phyloP scores from a whole-genome alignment of 2,888 invertebrate genomes.

The Tortrix viridana region DNA sequence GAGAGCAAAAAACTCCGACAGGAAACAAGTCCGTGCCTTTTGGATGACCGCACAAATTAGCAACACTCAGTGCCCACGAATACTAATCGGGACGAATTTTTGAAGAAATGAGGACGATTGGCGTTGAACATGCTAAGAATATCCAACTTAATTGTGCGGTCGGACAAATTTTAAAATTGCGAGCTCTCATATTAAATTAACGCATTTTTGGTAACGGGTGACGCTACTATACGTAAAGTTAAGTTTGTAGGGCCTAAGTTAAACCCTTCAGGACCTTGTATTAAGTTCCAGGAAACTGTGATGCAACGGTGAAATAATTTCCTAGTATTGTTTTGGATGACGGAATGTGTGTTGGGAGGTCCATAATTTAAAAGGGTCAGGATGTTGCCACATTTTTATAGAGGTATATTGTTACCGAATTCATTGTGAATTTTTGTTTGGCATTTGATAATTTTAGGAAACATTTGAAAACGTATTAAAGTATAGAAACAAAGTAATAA shows the following conservation, averaged over 20 bases:
- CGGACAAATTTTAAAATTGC: background rate
- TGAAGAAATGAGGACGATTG: too few species aligned
- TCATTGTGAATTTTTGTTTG: too few species aligned
- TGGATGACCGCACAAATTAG: slow-evolving; percentile 56
- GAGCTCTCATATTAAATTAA: background rate
- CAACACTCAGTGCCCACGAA: slow-evolving; percentile 33
- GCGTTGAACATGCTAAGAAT: background rate
- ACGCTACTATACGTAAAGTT: background rate
- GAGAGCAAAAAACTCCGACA: slow-evolving; percentile 38
- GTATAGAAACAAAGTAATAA: too few species aligned
- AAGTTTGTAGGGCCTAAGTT: slow-evolving; percentile 1
- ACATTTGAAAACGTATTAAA: too few species aligned
- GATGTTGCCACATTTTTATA: background rate
- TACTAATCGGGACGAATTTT: too few species aligned
- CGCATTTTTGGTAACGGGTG: background rate
- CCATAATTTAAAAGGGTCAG: background rate
- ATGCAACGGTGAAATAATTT: slow-evolving; percentile 23
- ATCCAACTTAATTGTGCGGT: slow-evolving; percentile 7
- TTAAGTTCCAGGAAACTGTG: slow-evolving; percentile 23
- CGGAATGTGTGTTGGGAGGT: slow-evolving; percentile 17
- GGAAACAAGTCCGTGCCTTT: slow-evolving; percentile 53
- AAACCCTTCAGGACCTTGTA: slow-evolving; percentile 13
- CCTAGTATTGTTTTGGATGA: slow-evolving; percentile 27
- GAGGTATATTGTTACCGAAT: too few species aligned
- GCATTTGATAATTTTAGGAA: too few species aligned